phyloP scores from a whole-genome alignment of 2,113 vertebrate genomes.

The Ochotona princeps region DNA sequence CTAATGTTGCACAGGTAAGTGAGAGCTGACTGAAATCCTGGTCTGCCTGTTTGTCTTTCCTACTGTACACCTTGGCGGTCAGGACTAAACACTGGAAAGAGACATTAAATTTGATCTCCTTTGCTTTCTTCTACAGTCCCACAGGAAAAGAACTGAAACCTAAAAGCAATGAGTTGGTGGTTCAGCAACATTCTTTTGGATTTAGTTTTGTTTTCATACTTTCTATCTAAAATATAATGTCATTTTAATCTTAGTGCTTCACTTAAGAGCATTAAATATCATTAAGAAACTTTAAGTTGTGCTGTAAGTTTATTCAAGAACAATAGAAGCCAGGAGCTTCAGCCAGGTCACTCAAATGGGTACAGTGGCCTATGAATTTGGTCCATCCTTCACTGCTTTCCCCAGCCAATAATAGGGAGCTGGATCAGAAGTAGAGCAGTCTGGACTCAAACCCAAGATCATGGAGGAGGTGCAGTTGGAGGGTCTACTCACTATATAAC shows the following conservation, averaged over 20 bases:
- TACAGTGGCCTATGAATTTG: no score
- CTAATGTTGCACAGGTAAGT: not conserved
- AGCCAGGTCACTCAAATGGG: no score
- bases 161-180: not conserved
- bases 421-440: no score
- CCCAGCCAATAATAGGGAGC: no score
- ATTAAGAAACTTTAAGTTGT: constrained; percentile 20
- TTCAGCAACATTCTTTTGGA: constrained; percentile 52
- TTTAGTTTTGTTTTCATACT: constrained; percentile 54
- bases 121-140: not conserved
- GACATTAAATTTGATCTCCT: not conserved
- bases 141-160: constrained; percentile 32
- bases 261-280: constrained; percentile 24
- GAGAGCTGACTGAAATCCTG: not conserved
- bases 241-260: not conserved
- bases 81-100: not conserved
- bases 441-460: no score
- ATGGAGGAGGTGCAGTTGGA: no score
- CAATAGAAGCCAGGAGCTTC: not conserved
- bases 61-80: not conserved
- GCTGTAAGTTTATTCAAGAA: not conserved
- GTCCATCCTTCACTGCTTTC: no score
- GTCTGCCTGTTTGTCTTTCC: not conserved
- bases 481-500: no score
- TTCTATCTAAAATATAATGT: constrained; percentile 10